These are phyloP conservation scores for Spondyliosoma cantharus DNA, from an alignment of 2,797 vertebrate genomes.

Conservation along the genomic window DNA sequence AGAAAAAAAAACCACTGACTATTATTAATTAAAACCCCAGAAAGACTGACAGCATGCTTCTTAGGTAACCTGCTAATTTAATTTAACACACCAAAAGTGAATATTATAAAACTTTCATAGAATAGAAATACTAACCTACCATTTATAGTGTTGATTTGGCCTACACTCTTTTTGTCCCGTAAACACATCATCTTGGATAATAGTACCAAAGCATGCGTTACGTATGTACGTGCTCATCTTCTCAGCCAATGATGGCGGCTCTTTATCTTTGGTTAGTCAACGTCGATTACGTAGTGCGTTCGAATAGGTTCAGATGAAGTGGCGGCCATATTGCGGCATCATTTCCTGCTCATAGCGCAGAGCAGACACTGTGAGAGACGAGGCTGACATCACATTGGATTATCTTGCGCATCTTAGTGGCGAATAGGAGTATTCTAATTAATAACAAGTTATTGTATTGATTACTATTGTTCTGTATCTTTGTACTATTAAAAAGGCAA, in stretches of 20 bases:
- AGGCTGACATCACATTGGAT: neutral
- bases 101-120: neutral
- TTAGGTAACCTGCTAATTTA: no score
- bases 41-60: no score
- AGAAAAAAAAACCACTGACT: no score
- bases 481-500: no score
- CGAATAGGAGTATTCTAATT: no score
- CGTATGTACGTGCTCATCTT: neutral
- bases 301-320: neutral
- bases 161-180: neutral
- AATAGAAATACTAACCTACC: neutral
- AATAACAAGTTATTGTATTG: no score
- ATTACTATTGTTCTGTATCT: no score
- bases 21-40: no score
- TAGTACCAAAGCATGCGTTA: neutral
- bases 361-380: neutral
- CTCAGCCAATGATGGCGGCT: conserved; percentile 49
- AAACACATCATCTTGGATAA: conserved; percentile 41
- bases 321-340: neutral
- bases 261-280: neutral
- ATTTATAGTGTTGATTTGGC: no score
- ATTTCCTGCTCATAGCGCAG: neutral
- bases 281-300: no score
- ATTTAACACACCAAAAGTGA: neutral
- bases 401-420: neutral